phyloP scores from a whole-genome alignment of 1,140 invertebrate species.

The Hypothenemus hampei region DNA sequence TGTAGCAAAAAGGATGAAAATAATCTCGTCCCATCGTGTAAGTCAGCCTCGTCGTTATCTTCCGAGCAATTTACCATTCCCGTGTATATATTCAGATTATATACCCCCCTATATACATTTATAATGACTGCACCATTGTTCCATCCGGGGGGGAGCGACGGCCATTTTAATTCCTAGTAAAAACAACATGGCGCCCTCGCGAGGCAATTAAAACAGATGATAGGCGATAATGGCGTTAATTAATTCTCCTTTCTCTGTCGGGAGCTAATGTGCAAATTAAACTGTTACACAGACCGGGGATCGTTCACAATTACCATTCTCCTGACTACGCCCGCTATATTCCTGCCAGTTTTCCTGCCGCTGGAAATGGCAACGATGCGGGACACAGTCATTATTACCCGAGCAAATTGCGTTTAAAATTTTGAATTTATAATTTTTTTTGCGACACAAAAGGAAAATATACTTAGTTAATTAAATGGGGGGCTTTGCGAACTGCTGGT shows the following conservation, averaged over 20 bases:
- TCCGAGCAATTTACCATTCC: constrained; percentile 46
- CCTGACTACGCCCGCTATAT: too few relatives aligned
- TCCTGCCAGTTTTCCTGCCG: too few relatives aligned
- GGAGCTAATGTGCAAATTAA: constrained; percentile 48
- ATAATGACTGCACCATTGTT: constrained; percentile 44
- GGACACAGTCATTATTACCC: too few relatives aligned
- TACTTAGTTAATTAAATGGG: too few relatives aligned
- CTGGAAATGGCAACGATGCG: too few relatives aligned
- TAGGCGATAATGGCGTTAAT: constrained; percentile 49
- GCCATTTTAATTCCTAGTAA: constrained; percentile 48
- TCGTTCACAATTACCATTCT: constrained; percentile 41
- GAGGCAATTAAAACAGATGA: constrained; percentile 49
- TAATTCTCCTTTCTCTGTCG: constrained; percentile 47
- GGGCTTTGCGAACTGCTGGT: too few relatives aligned
- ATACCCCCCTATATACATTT: constrained; percentile 33
- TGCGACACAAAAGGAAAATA: too few relatives aligned
- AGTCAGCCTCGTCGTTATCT: constrained; percentile 42
- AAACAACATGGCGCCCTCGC: constrained; percentile 46
- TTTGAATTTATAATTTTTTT: too few relatives aligned
- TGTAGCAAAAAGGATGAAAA: constrained; percentile 16
- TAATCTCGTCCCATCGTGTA: constrained; percentile 33
- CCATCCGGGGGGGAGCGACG: constrained; percentile 41
- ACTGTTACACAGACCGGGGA: constrained; percentile 45
- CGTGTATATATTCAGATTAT: constrained; percentile 44
- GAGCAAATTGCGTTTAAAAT: too few relatives aligned